Evolutionary conservation across 30 jellyfish, hydroid and myxozoan species (phyloP), one percentile per base, ranked within the genome.

Genomic region (Rhopilema esculentum): DNA sequence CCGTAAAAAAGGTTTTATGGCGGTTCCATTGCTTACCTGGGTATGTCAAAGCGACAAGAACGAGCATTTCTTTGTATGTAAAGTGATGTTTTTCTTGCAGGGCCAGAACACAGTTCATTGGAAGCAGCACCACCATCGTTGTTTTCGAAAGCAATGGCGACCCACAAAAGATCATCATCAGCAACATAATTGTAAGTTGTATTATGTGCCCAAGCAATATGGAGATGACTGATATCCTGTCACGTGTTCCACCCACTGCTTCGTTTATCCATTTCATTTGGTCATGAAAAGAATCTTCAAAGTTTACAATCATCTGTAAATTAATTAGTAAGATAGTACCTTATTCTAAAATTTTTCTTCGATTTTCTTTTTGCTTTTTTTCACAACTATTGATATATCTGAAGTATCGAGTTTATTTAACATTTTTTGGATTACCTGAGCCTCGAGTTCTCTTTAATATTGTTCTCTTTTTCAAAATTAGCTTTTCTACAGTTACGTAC

Each of bases 241-340:
- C 98, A 18, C 91, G 72, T 19, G 98, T 93, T 27, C 97, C 98
- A 32, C 97, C 98, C 51, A 93, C 95, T n/a, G 87, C 82, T 18
- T 85, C 91, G 66, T 93, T 90, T 15, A 93, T 75, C 98, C 98
- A 93, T 49, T 91, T 89, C 85, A 93, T 77, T 67, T 93, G 98
- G 65, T 64, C 75, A 68, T 93, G 88, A 61, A 93, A 72, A 27
- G 97, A 29, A 21, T 67, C 88, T 69, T 80, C 93, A 8, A 93
- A 74, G 85, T 88, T 93, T 33, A 80, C 86, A 16, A 93, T 83
- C 84, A 88, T 93, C 98, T 93, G 29, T 9, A n/a, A 79, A 40
- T 40, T 40, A 2, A 40, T 12, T 2, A 40, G 9, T 40, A 40
- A 6, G 57, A 40, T 40, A 40, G 57, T 40, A 12, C 9, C 6